Percentiles rank a stretch among this genome's conserved stretches.
phyloP scores from a whole-genome alignment of 2,113 vertebrate genomes.

The Oryzias melastigma region DNA sequence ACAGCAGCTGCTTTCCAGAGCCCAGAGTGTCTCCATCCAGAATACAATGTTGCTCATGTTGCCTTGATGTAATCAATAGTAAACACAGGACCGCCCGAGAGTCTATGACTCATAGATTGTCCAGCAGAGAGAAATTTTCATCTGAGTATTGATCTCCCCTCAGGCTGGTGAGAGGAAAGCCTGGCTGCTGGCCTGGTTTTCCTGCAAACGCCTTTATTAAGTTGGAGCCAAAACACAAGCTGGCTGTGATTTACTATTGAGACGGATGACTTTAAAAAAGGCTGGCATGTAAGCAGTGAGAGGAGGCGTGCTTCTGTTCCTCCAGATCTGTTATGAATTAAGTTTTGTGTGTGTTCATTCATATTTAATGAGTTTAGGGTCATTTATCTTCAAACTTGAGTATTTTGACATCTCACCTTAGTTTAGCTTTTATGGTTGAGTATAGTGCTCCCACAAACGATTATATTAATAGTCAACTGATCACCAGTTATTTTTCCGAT shows the following conservation, averaged over 20 bases:
- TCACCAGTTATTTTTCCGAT: no score
- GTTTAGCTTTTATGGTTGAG: no score
- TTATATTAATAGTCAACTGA: no score
- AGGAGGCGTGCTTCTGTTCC: not conserved
- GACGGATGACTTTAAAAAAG: constrained; percentile 9
- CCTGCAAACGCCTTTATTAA: constrained; percentile 15
- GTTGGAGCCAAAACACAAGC: not conserved
- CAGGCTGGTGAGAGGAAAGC: constrained; percentile 15
- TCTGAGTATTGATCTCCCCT: constrained; percentile 59
- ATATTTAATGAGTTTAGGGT: no score
- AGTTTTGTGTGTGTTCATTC: no score
- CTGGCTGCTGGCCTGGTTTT: constrained; percentile 16
- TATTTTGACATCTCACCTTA: no score
- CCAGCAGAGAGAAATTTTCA: constrained; percentile 61
- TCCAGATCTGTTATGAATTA: no score
- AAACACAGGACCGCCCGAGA: constrained; percentile 67
- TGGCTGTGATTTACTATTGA: constrained; percentile 9
- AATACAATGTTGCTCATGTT: constrained; percentile 42
- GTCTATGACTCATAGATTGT: constrained; percentile 66
- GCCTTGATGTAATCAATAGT: constrained; percentile 48
- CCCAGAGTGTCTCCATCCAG: constrained; percentile 32
- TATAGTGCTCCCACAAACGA: no score
- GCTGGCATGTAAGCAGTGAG: not conserved
- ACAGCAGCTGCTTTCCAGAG: constrained; percentile 15
- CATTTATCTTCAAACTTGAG: no score